phyloP scores from a whole-genome alignment of 2,888 invertebrate genomes.

The Andrena dorsata region DNA sequence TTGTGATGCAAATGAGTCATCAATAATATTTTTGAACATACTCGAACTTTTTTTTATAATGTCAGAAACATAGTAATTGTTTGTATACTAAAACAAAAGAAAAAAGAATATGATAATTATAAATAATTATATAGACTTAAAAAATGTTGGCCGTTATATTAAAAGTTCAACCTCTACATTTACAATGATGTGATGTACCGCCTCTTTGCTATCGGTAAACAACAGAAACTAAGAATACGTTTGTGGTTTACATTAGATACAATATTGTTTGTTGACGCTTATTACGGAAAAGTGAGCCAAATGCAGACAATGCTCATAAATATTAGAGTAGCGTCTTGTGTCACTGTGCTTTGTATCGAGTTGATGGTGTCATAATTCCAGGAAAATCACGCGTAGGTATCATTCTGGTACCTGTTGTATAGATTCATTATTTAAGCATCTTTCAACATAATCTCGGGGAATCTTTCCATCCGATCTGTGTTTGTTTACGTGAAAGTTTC shows the following conservation, averaged over 20 bases:
- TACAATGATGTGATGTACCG: neutral
- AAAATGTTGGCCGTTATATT: no score
- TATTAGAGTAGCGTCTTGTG: neutral
- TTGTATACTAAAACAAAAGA: no score
- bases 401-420: neutral
- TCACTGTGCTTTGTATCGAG: neutral
- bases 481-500: conserved; percentile 15
- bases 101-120: no score
- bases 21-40: no score
- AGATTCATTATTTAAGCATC: conserved; percentile 17
- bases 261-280: neutral
- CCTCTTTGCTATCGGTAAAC: neutral
- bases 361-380: conserved; percentile 13
- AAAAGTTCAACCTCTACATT: neutral
- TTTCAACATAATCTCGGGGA: neutral
- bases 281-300: neutral
- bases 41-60: no score
- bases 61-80: no score
- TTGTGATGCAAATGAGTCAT: no score
- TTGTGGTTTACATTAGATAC: neutral
- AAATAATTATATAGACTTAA: no score
- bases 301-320: neutral
- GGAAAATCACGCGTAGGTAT: conserved; percentile 24
- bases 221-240: neutral
- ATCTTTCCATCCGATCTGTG: neutral